A percentile compares a stretch with the other conserved stretches of the same genome.
Conservation (phyloP, 2,113 vertebrate species). For the Enhydra lutris region DNA sequence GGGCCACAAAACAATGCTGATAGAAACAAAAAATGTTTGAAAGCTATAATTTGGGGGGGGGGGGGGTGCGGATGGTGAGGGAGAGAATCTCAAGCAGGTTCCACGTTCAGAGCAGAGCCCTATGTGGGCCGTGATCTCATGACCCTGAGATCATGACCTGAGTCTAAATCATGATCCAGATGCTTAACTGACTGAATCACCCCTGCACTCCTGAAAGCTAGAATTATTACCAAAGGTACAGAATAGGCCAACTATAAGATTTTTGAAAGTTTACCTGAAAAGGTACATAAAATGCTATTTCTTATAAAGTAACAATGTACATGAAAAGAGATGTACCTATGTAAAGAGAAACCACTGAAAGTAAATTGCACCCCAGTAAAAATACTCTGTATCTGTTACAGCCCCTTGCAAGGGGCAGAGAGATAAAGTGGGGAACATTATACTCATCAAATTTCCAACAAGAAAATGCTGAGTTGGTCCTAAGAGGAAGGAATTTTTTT, state of each 20-base stretch:
- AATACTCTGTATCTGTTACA: background rate
- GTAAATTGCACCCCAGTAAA: background rate
- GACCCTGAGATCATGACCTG: background rate
- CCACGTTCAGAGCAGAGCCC: background rate
- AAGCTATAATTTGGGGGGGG: background rate
- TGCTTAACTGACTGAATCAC: background rate
- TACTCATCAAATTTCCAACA: background rate
- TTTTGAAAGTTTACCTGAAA: background rate
- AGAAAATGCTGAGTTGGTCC: background rate
- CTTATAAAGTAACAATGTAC: background rate
- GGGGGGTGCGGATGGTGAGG: background rate
- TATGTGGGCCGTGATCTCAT: background rate
- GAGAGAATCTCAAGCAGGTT: background rate
- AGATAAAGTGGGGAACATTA: background rate
- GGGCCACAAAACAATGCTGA: background rate
- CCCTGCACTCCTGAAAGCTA: background rate
- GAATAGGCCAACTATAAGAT: background rate
- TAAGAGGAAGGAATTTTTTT: background rate
- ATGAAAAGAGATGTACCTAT: background rate
- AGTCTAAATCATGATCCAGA: background rate
- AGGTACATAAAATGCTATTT: background rate
- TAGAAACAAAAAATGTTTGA: background rate
- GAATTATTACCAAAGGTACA: background rate
- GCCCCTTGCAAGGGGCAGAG: background rate
- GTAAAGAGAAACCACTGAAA: background rate